phyloP scores from a whole-genome alignment of 2,888 invertebrate species.

The Ophion ellenae region DNA sequence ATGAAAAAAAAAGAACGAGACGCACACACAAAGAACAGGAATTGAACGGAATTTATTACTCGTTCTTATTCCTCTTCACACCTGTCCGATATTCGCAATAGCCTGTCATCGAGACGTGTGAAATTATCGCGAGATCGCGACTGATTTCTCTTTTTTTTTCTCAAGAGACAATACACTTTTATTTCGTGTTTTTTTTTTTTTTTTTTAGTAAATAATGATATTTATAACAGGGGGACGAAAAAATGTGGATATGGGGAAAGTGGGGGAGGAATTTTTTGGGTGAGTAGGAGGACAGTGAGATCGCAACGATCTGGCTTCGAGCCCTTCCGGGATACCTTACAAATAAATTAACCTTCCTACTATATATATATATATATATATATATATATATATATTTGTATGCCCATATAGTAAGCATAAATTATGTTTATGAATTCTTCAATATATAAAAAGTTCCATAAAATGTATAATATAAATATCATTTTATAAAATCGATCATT shows the following conservation, averaged over 20 bases:
- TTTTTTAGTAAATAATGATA: background rate
- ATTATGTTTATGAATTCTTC: too few species aligned
- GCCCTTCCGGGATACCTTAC: slow-evolving; percentile 24
- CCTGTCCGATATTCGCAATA: background rate
- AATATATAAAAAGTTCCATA: too few species aligned
- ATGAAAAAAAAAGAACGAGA: slow-evolving; percentile 15
- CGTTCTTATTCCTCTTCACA: background rate
- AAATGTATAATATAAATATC: too few species aligned
- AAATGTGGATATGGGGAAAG: background rate
- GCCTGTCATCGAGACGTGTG: slow-evolving; percentile 19
- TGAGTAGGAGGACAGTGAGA: background rate
- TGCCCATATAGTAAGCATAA: too few species aligned
- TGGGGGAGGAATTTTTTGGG: background rate
- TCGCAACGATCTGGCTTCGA: background rate
- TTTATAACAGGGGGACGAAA: background rate
- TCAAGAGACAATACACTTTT: background rate
- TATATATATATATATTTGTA: too few species aligned
- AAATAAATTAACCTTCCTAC: slow-evolving; percentile 18
- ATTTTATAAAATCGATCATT: too few species aligned
- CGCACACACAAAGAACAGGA: slow-evolving; percentile 5
- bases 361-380: too few species aligned
- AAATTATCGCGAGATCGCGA: background rate
- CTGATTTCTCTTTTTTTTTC: slow-evolving; percentile 1
- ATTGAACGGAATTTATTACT: slow-evolving; percentile 6
- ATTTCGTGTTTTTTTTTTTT: background rate